Evolutionary conservation across 92 coral and sea anemone species (phyloP).

Genomic region (Porites evermanni): DNA sequence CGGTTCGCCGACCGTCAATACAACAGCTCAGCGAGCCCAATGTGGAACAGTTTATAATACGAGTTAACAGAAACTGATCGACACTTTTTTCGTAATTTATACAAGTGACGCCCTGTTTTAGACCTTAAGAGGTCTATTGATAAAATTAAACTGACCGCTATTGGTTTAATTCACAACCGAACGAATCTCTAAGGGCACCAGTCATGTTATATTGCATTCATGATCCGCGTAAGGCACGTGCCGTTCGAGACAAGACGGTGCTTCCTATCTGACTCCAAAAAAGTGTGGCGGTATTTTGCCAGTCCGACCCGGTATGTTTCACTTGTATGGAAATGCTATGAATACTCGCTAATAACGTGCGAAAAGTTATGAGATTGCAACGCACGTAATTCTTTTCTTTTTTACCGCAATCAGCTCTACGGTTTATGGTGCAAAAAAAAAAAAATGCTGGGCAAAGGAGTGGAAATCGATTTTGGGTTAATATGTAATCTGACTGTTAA

Average conservation of each 20-base stretch:
- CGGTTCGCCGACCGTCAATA: background rate
- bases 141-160: background rate
- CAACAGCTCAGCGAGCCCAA: background rate
- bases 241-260: constrained; percentile 22
- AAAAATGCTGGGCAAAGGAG: too few relatives aligned
- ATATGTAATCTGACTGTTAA: too few relatives aligned
- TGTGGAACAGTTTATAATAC: constrained; percentile 20
- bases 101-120: constrained; percentile 3
- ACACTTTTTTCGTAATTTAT: constrained; percentile 24
- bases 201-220: background rate
- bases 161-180: background rate
- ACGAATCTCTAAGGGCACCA: background rate
- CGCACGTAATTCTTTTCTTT: background rate
- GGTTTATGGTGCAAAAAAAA: too few relatives aligned
- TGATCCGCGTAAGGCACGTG: background rate
- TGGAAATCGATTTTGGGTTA: too few relatives aligned
- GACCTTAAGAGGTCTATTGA: background rate
- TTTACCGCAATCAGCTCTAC: too few relatives aligned
- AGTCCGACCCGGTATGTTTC: background rate
- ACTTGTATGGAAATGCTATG: constrained; percentile 23
- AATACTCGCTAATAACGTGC: constrained; percentile 47
- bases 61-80: constrained; percentile 26
- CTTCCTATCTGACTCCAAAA: constrained; percentile 43
- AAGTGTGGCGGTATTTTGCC: constrained; percentile 56
- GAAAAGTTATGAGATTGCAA: constrained; percentile 9